Percentiles rank a stretch among this genome's conserved stretches.
Conservation (phyloP, 2,888 invertebrate species). For the Bedellia somnulentella region DNA sequence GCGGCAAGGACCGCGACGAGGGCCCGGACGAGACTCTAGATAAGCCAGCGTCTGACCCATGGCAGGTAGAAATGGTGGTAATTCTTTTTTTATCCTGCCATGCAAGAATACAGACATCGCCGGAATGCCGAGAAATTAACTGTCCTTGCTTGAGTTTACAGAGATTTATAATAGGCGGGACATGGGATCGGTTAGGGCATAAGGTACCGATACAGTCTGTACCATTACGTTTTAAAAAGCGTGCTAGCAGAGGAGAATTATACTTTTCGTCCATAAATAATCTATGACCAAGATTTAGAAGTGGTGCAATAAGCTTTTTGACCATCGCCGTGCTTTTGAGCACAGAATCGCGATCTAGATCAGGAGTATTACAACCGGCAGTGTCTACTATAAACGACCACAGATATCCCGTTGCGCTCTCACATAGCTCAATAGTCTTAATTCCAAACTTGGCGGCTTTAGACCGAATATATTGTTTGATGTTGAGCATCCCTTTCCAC, state of each 20-base stretch:
- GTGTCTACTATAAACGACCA: conserved; percentile 4
- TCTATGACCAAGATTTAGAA: conserved; percentile 5
- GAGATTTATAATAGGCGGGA: neutral
- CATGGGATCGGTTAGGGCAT: neutral
- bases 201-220: conserved; percentile 5
- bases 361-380: neutral
- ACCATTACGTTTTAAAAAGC: conserved; percentile 1
- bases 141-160: neutral
- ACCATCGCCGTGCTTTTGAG: neutral
- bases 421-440: conserved; percentile 5
- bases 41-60: too few species aligned
- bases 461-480: conserved; percentile 3
- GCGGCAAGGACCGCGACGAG: neutral
- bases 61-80: conserved; percentile 6
- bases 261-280: conserved; percentile 8
- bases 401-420: conserved; percentile 3
- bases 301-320: conserved; percentile 1
- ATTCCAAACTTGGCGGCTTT: conserved; percentile 4
- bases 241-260: conserved; percentile 3
- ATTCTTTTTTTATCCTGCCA: conserved; percentile 5
- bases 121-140: conserved; percentile 3
- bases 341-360: too few species aligned
- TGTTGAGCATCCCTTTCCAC: neutral
- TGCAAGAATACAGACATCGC: conserved; percentile 3
- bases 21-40: too few species aligned